phyloP scores from a whole-genome alignment of 1,140 invertebrate genomes.

The Polypedilum vanderplanki region DNA sequence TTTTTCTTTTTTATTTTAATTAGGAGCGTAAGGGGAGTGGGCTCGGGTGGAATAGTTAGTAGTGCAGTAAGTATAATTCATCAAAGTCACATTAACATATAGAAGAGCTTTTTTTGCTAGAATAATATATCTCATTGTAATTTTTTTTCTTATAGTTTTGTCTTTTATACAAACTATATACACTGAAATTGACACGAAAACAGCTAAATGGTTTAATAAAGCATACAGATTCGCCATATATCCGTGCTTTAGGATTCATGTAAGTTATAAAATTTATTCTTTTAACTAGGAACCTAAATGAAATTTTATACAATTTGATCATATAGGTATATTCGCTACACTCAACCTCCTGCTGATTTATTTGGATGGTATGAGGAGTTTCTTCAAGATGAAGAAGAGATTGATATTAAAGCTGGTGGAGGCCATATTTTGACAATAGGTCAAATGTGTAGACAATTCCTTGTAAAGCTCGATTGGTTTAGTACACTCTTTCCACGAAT shows the following conservation, averaged over 20 bases:
- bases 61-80: slow-evolving; percentile 76
- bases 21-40: slow-evolving; percentile 87
- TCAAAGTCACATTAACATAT: neutral
- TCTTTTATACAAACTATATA: slow-evolving; percentile 97
- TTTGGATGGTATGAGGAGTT: slow-evolving; percentile 97
- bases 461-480: slow-evolving; percentile 97
- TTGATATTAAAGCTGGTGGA: slow-evolving; percentile 96
- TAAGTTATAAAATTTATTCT: slow-evolving; percentile 63
- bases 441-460: slow-evolving; percentile 84
- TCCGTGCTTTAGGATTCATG: slow-evolving; percentile 94
- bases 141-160: slow-evolving; percentile 34
- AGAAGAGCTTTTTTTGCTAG: too few relatives aligned
- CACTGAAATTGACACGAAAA: slow-evolving; percentile 90
- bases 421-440: slow-evolving; percentile 92
- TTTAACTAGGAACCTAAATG: too few relatives aligned
- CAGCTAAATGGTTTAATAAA: slow-evolving; percentile 93
- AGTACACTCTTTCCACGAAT: slow-evolving; percentile 97
- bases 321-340: slow-evolving; percentile 78
- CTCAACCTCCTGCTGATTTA: slow-evolving; percentile 89
- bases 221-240: slow-evolving; percentile 95
- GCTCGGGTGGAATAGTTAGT: slow-evolving; percentile 97
- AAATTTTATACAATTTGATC: slow-evolving; percentile 40
- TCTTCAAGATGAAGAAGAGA: slow-evolving; percentile 91
- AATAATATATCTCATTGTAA: too few relatives aligned
- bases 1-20: slow-evolving; percentile 31